Conservation (phyloP, 2,888 invertebrate species). For the Ormia ochracea region DNA sequence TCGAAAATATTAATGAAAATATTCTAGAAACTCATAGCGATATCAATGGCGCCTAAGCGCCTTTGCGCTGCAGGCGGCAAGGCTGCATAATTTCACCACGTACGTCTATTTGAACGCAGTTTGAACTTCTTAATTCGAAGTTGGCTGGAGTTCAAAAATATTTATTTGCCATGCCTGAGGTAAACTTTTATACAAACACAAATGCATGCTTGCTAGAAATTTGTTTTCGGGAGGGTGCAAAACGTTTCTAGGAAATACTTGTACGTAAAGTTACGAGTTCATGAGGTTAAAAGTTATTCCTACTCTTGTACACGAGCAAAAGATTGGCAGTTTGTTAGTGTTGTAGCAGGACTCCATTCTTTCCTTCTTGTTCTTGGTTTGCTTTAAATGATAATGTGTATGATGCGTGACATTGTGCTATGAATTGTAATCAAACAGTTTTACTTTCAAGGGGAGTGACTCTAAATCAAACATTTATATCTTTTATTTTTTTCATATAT, state of each 20-base stretch:
- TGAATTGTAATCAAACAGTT: slow-evolving; percentile 41
- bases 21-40: too few species aligned
- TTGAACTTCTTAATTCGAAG: too few species aligned
- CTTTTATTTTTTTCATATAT: background rate
- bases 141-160: background rate
- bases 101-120: too few species aligned
- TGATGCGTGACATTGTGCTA: slow-evolving; percentile 59
- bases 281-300: slow-evolving; percentile 52
- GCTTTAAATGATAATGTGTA: slow-evolving; percentile 45
- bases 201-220: slow-evolving; percentile 45
- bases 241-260: slow-evolving; percentile 22
- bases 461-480: too few species aligned
- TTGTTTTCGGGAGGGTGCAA: background rate
- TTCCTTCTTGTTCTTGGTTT: slow-evolving; percentile 5
- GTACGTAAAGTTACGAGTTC: slow-evolving; percentile 22
- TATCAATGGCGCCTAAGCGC: too few species aligned
- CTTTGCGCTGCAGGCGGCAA: too few species aligned
- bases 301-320: slow-evolving; percentile 9
- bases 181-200: background rate
- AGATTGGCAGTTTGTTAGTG: slow-evolving; percentile 19
- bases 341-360: background rate
- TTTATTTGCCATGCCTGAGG: background rate
- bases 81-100: too few species aligned
- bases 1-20: too few species aligned
- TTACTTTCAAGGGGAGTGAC: slow-evolving; percentile 11